phyloP scores from a whole-genome alignment of 2,888 invertebrate genomes.

The Drosophila kuntzei region DNA sequence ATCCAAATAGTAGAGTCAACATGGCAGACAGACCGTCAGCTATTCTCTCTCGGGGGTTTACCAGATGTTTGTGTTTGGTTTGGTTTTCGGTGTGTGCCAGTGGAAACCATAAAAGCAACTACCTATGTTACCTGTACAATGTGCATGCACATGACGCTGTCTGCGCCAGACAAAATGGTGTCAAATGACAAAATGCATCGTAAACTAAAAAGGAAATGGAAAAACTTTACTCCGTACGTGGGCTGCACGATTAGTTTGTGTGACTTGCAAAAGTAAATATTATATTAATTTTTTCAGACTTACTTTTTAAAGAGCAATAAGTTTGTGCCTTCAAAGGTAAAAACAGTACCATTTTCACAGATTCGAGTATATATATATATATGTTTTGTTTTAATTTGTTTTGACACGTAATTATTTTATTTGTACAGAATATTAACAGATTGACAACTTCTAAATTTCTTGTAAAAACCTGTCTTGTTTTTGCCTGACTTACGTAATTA shows the following conservation, averaged over 20 bases:
- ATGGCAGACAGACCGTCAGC: constrained; percentile 52
- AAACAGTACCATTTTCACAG: no score
- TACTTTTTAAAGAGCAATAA: neutral
- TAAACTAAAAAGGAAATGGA: constrained; percentile 55
- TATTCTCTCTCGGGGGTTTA: neutral
- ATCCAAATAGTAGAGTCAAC: constrained; percentile 21
- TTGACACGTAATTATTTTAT: neutral
- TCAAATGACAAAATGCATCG: constrained; percentile 77
- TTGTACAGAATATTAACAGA: neutral
- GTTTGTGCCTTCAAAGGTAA: neutral
- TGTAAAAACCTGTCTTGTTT: neutral
- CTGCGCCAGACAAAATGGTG: constrained; percentile 73
- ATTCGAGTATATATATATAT: neutral
- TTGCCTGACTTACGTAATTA: neutral
- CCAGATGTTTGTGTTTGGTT: constrained; percentile 59
- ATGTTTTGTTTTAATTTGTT: neutral
- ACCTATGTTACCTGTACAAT: constrained; percentile 29
- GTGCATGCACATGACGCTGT: constrained; percentile 40
- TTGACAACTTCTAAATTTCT: neutral
- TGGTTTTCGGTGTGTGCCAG: constrained; percentile 40
- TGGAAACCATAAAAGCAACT: constrained; percentile 74
- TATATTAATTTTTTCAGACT: neutral
- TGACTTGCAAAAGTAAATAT: constrained; percentile 1
- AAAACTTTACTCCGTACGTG: constrained; percentile 42
- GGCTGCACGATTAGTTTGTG: constrained; percentile 43